Percentiles rank a stretch among this genome's conserved stretches.
Evolutionary conservation across 2,113 vertebrate species (phyloP).

Genomic region (Phaethon lepturus): DNA sequence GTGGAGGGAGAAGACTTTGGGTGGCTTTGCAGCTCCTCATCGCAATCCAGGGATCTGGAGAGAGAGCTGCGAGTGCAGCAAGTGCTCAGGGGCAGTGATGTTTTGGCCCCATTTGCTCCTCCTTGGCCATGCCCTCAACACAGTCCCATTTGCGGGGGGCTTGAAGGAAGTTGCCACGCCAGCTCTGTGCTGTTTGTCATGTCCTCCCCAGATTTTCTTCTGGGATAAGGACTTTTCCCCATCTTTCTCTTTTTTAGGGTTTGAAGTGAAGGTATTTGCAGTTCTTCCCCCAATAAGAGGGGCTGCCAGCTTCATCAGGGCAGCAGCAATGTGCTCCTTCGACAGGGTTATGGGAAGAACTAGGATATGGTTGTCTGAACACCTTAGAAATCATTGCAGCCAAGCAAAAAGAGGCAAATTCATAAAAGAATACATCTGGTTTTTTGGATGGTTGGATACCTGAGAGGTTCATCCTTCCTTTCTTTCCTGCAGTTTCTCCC

Average conservation of each 20-base stretch:
- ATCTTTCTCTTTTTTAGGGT: not conserved
- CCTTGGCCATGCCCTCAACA: not conserved
- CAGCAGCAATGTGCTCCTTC: not conserved
- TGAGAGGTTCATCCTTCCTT: not conserved
- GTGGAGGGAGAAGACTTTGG: not conserved
- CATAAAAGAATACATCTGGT: fast-evolving
- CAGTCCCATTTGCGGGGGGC: not conserved
- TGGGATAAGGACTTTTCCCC: not conserved
- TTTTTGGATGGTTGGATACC: not conserved
- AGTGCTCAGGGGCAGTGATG: fast-evolving
- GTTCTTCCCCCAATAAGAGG: not conserved
- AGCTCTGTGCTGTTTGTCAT: not conserved
- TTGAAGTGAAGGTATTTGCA: not conserved
- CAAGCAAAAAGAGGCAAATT: not conserved
- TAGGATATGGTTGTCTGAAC: not conserved
- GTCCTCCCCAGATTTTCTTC: not conserved
- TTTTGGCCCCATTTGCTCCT: not conserved
- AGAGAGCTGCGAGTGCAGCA: not conserved
- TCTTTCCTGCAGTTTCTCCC: not conserved
- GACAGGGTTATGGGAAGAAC: not conserved
- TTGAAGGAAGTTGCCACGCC: not conserved
- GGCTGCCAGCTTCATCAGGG: not conserved
- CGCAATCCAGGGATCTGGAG: not conserved
- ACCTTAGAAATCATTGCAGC: not conserved
- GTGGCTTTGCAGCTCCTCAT: not conserved